Base-by-base conservation (phyloP, 2,888 invertebrate genomes). In the Hyposoter dolosus region DNA sequence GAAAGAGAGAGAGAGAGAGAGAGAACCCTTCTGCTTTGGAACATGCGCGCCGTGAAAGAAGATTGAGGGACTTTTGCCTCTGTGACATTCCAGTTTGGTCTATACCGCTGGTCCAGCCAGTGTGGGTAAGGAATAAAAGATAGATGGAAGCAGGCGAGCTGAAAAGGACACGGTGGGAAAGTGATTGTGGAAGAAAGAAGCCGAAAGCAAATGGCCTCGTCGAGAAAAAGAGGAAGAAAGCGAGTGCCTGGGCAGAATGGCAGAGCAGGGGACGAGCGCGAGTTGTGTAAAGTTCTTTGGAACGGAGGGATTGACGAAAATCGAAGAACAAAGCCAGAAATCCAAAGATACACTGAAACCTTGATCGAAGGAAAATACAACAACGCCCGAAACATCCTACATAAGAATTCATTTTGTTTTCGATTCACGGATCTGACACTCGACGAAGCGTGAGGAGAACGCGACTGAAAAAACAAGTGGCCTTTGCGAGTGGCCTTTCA, bases 391-490 rank as follows among this genome's bases (percentile, higher is more conserved):
- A 65, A 66, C 47, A 66, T 56, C n/a, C 76, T 82, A 89, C 88
- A 88, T 77, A 86, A 85, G 88, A 89, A 91, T 91, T 89, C 88
- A 89, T 91, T 91, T 88, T 87, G 84, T 89, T 90, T 89, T 87
- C 87, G 85, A 89, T 90, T 88, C 89, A 87, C 76, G 69, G 75
- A 63, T 71, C 19, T 50, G 69, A 45, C 43, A 71, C 63, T 69
- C 71, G 19, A 65, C 65, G 63, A 72, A 78, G 53, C 84, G 85
- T 79, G 74, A 79, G 50, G 47, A 45, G 66, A 28, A 32, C 45
- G 84, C 83, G 83, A 83, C 86, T 83, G 84, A 78, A 71, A 83
- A 87, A 89, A 90, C 89, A 90, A 90, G 89, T 88, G 87, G 87
- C 86, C 82, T 77, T 82, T 60, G 19, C 74, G 63, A 63, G 71